phyloP scores from a whole-genome alignment of 2,797 vertebrate species.

The Semaprochilodus insignis region DNA sequence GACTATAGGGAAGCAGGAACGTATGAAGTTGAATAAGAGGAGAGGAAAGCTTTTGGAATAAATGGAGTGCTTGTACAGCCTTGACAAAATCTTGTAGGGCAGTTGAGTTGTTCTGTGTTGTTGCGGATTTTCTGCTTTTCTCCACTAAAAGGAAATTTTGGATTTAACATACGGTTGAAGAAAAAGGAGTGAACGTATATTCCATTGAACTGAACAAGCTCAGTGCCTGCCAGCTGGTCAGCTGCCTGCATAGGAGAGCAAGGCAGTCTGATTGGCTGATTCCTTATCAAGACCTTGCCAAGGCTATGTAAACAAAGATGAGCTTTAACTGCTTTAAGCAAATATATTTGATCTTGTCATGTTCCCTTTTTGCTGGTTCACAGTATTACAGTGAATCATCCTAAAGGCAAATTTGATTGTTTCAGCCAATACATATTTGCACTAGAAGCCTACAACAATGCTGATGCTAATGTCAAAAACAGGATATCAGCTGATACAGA shows the following conservation, averaged over 20 bases:
- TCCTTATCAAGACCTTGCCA: conserved; percentile 3
- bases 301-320: conserved; percentile 12
- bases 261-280: background rate
- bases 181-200: background rate
- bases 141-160: background rate
- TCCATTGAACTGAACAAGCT: background rate
- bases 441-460: background rate
- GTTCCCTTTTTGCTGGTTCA: background rate
- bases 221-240: background rate
- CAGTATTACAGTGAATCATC: background rate
- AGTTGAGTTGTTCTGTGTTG: background rate
- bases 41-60: background rate
- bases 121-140: background rate
- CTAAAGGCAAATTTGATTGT: background rate
- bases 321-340: background rate
- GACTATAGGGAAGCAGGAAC: background rate
- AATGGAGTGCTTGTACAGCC: background rate
- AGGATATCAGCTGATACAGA: too few relatives aligned
- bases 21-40: background rate
- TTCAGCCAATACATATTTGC: background rate
- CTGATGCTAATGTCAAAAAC: background rate
- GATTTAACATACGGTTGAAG: background rate
- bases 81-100: background rate
- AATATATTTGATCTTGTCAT: background rate
- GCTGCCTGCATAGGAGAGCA: background rate